Conservation (phyloP, 2,797 vertebrate species). For the Sus cebifrons region DNA sequence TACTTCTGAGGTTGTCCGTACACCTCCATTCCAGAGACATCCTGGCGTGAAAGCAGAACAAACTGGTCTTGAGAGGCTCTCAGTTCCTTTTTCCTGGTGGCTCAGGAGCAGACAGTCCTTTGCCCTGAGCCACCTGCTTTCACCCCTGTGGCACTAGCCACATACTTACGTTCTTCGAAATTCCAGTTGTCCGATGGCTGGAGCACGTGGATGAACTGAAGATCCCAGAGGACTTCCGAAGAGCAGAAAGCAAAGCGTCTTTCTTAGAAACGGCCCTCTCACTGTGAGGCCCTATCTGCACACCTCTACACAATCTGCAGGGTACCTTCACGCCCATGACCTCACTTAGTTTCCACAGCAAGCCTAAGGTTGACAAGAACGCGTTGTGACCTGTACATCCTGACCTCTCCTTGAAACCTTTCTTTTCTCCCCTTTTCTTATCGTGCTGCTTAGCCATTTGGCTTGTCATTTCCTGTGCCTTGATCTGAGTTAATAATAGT, state of each 20-base stretch:
- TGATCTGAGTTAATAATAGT: conserved; percentile 37
- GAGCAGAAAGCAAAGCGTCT: not conserved
- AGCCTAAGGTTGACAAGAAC: not conserved
- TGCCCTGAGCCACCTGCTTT: conserved; percentile 59
- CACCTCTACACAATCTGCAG: not conserved
- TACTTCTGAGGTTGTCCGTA: conserved; percentile 47
- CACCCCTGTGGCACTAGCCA: conserved; percentile 32
- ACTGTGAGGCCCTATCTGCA: not conserved
- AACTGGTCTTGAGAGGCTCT: conserved; percentile 41
- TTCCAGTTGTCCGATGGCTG: conserved; percentile 6
- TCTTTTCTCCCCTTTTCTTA: conserved; percentile 43
- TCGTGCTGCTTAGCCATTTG: conserved; percentile 65
- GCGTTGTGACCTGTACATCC: not conserved
- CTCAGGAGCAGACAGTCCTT: conserved; percentile 33
- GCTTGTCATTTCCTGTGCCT: conserved; percentile 55
- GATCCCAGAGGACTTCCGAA: not conserved
- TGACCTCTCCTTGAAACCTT: conserved; percentile 56
- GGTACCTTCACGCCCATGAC: not conserved
- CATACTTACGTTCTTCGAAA: conserved; percentile 70
- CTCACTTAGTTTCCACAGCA: conserved; percentile 4
- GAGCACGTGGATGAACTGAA: not conserved
- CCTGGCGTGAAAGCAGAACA: conserved; percentile 63
- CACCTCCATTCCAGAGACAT: conserved; percentile 64
- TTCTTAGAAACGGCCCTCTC: not conserved
- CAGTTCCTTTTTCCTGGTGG: conserved; percentile 52